Evolutionary conservation across 2,797 vertebrate species (phyloP), one percentile per base, ranked within the genome.

Genomic region (Sphenopsis melanotis): DNA sequence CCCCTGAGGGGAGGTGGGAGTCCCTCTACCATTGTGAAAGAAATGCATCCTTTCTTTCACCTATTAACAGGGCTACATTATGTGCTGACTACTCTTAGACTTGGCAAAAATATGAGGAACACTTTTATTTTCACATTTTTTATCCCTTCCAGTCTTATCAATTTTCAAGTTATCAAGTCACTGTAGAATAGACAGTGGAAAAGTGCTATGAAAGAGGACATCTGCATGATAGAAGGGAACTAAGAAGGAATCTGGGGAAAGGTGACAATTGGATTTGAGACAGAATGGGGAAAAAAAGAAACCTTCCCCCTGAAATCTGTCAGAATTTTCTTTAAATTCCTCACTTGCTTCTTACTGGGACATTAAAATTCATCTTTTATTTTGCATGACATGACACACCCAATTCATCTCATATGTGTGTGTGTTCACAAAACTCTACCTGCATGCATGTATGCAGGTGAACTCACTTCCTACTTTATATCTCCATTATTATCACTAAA

Each of bases 151-250:
- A 36, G 3, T 42, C 17, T 36, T 64, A 41, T 2, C 23, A 36
- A n/a, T 70, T 41, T 80, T 89, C 26, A 3, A 47, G 50, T 70
- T 52, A 42, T 26, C 23, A 56, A 74, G 26, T 56, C 9, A 52
- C 11, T 24, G 22, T 29, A 63, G 26, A 77, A 74, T 6, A 70
- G 7, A 24, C 0, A 2, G 16, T 0, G 0, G n/a, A 80, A 72
- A 77, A 76, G 3, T 0, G 1, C 30, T 44, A 10, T 11, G 50
- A 41, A 77, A 91, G 8, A 42, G 3, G 3, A 10, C 11, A 2
- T 57, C 36, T 56, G 2, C 6, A 3, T 39, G 11, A 49, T 30
- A 19, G 32, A 65, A 49, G 3, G 15, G 16, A 71, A 41, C 13
- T 29, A 39, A 72, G 46, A 82, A 53, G 74, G 20, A 17, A 66